Conservation (phyloP, 2,888 invertebrate genomes). For the Dasypolia templi region DNA sequence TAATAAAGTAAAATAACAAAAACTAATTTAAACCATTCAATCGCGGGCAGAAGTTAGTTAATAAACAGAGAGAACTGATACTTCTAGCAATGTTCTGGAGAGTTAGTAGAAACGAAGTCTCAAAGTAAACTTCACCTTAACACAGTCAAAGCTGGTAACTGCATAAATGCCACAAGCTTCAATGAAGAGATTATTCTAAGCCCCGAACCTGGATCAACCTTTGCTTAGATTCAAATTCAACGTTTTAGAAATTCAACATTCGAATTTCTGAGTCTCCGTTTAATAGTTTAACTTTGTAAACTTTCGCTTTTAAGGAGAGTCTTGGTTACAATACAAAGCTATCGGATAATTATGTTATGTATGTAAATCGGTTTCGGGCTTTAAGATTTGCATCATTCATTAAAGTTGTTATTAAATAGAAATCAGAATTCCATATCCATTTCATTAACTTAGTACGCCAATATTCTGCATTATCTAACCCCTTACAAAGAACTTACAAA, state of each 20-base stretch:
- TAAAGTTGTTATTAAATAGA: not conserved
- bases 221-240: constrained; percentile 12
- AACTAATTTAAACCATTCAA: too few relatives aligned
- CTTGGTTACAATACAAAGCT: not conserved
- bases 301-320: not conserved
- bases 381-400: constrained; percentile 8
- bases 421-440: not conserved
- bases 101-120: not conserved
- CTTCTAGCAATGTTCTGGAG: constrained; percentile 5
- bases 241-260: constrained; percentile 7
- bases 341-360: not conserved
- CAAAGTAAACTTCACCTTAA: not conserved
- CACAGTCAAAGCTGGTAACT: not conserved
- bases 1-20: too few relatives aligned
- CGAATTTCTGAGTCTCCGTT: too few relatives aligned
- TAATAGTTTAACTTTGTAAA: too few relatives aligned
- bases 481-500: too few relatives aligned
- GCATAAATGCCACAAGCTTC: not conserved
- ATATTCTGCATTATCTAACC: too few relatives aligned
- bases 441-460: not conserved
- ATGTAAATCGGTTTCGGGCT: not conserved
- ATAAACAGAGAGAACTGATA: not conserved
- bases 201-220: not conserved
- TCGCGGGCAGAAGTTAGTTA: too few relatives aligned
- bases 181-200: constrained; percentile 13